Conservation (phyloP, 2,113 vertebrate genomes). For the Lethenteron camtschaticum region DNA sequence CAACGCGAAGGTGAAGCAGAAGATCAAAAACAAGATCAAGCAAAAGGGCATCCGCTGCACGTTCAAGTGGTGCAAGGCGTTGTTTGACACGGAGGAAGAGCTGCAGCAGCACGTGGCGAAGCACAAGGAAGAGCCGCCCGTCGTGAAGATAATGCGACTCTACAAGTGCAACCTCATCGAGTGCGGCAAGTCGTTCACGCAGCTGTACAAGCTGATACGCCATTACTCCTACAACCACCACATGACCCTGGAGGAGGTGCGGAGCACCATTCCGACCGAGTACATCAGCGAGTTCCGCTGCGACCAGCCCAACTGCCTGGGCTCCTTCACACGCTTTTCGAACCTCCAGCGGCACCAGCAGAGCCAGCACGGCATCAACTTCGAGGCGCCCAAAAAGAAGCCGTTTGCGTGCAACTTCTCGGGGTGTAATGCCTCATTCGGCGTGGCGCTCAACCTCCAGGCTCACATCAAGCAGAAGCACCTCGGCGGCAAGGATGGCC, state of each 20-base stretch:
- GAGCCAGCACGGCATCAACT: neutral
- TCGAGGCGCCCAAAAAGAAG: slow-evolving; percentile 1
- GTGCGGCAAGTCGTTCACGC: neutral
- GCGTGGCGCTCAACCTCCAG: too few relatives aligned
- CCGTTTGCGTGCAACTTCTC: neutral
- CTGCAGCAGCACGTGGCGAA: neutral
- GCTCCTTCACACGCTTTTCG: neutral
- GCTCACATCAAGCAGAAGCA: too few relatives aligned
- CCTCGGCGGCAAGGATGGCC: too few relatives aligned
- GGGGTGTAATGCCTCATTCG: too few relatives aligned
- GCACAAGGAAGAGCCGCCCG: neutral
- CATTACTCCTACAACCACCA: slow-evolving; percentile 3
- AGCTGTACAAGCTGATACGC: neutral
- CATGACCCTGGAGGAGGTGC: neutral
- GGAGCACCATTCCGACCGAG: neutral
- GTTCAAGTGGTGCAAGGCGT: too few relatives aligned
- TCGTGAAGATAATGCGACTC: neutral
- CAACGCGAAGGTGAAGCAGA: too few relatives aligned
- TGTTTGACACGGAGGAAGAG: too few relatives aligned
- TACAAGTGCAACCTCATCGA: neutral
- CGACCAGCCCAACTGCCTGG: neutral
- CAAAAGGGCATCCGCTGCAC: too few relatives aligned
- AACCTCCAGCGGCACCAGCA: slow-evolving; percentile 2
- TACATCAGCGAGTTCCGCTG: neutral
- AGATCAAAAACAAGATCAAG: too few relatives aligned